Evolutionary conservation across 1,140 invertebrate species (phyloP).

Genomic region (Aleiodes sp.): DNA sequence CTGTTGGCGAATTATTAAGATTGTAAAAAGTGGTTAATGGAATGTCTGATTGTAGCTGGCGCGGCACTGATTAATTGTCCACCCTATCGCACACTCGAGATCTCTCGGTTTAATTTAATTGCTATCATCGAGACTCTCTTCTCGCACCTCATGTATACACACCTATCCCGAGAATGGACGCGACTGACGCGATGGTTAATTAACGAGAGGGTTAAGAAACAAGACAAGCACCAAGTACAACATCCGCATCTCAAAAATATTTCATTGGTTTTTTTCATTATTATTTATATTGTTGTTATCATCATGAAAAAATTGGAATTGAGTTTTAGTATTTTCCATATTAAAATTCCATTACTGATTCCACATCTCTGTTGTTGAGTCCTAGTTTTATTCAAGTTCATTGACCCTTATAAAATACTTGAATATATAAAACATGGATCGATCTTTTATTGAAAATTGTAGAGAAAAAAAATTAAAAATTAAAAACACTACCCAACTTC

Average conservation of each 20-base stretch:
- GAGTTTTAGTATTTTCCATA: too few species aligned
- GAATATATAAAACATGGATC: too few species aligned
- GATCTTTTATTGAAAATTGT: too few species aligned
- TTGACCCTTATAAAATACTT: too few species aligned
- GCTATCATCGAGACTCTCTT: slow-evolving; percentile 44
- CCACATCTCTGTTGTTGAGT: too few species aligned
- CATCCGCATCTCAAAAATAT: slow-evolving; percentile 11
- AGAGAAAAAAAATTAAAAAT: too few species aligned
- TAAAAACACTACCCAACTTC: slow-evolving; percentile 25
- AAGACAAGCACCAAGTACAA: background rate
- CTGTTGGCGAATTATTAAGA: slow-evolving; percentile 43
- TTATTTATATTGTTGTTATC: background rate
- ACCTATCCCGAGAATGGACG: slow-evolving; percentile 13
- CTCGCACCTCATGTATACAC: slow-evolving; percentile 5
- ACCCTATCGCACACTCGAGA: slow-evolving; percentile 49
- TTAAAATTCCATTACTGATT: too few species aligned
- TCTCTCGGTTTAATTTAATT: slow-evolving; percentile 57
- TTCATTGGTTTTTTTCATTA: background rate
- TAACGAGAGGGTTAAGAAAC: slow-evolving; percentile 21
- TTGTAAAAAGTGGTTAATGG: slow-evolving; percentile 52
- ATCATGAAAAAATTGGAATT: background rate
- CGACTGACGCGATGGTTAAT: slow-evolving; percentile 32
- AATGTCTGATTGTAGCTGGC: slow-evolving; percentile 54
- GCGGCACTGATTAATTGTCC: slow-evolving; percentile 56
- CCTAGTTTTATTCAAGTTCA: too few species aligned